Percentiles rank a stretch among this genome's conserved stretches.
These are phyloP conservation scores for Sarotherodon lohbergeri DNA, from an alignment of 2,113 vertebrate genomes.

Conservation along the genomic window DNA sequence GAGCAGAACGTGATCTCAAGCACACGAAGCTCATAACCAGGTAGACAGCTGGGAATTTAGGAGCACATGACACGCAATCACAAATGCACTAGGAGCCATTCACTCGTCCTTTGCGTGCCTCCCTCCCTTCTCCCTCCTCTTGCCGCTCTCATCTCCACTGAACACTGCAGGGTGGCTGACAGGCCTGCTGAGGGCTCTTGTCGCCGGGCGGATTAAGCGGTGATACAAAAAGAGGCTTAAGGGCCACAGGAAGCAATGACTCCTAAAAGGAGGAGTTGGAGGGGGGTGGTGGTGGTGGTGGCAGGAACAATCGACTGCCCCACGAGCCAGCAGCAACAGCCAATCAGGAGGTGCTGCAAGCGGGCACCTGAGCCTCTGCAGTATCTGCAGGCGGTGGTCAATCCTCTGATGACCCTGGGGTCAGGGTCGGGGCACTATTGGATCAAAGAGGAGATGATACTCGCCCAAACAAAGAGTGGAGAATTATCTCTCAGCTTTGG, in stretches of 20 bases:
- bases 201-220: slow-evolving; percentile 65
- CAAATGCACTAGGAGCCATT: neutral
- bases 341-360: slow-evolving; percentile 35
- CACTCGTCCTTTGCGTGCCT: neutral
- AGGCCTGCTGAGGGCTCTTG: slow-evolving; percentile 64
- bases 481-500: neutral
- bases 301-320: slow-evolving; percentile 15
- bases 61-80: slow-evolving; percentile 5
- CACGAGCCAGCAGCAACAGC: slow-evolving; percentile 6
- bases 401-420: slow-evolving; percentile 44
- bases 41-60: neutral
- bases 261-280: slow-evolving; percentile 29
- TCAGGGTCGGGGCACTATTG: slow-evolving; percentile 49
- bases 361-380: slow-evolving; percentile 44
- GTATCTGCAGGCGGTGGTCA: slow-evolving; percentile 32
- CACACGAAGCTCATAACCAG: neutral
- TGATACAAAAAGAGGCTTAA: slow-evolving; percentile 72
- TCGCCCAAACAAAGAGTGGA: slow-evolving; percentile 6
- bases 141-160: slow-evolving; percentile 44
- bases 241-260: slow-evolving; percentile 60
- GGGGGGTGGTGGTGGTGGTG: neutral
- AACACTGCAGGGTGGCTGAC: slow-evolving; percentile 63
- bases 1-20: neutral
- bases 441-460: slow-evolving; percentile 52
- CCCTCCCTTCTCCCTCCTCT: neutral